These are phyloP conservation scores for Ommatoiulus sabulosus DNA, from an alignment of 2,888 invertebrate genomes.

Conservation along the genomic window DNA sequence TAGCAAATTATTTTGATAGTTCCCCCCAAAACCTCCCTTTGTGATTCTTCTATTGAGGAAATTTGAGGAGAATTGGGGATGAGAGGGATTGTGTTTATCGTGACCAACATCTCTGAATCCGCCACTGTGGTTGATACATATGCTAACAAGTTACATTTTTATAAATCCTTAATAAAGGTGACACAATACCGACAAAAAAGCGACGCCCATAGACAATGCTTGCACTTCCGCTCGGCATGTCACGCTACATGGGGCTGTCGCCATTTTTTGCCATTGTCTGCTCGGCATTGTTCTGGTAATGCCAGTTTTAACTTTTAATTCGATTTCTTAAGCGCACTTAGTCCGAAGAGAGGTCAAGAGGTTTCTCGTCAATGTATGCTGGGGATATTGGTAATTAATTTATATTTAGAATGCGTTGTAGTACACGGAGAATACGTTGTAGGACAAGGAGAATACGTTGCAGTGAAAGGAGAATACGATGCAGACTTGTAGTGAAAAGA, in stretches of 20 bases:
- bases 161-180: not conserved
- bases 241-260: slow-evolving; percentile 5
- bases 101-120: not conserved
- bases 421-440: no score
- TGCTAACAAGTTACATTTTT: slow-evolving; percentile 25
- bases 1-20: not conserved
- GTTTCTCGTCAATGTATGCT: not conserved
- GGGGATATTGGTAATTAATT: no score
- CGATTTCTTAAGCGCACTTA: not conserved
- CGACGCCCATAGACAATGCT: slow-evolving; percentile 17
- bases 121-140: not conserved
- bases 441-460: no score
- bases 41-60: not conserved
- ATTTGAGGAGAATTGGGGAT: slow-evolving; percentile 17
- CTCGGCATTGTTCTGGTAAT: not conserved
- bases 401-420: no score
- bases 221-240: not conserved
- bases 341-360: not conserved
- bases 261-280: slow-evolving; percentile 27
- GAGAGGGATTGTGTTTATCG: slow-evolving; percentile 8
- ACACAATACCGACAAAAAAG: not conserved
- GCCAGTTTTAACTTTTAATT: not conserved
- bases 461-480: no score
- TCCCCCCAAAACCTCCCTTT: no score
- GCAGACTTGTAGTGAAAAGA: no score